Evolutionary conservation across 1,140 invertebrate species (phyloP).

Genomic region (Adelges cooleyi): DNA sequence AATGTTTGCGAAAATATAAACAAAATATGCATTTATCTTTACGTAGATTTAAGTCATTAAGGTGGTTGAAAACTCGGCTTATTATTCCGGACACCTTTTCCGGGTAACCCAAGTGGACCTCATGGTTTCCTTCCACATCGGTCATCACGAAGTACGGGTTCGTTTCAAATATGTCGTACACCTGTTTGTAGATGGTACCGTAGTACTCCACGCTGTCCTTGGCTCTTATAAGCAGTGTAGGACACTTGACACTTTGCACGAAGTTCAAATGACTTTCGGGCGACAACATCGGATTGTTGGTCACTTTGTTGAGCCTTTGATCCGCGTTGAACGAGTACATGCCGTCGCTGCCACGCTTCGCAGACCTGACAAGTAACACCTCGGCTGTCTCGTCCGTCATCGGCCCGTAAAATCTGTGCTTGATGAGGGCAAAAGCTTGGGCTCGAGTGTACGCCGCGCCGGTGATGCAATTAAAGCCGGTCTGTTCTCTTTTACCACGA

Average conservation of each 20-base stretch:
- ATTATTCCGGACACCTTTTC: constrained; percentile 41
- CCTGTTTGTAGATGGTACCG: constrained; percentile 3
- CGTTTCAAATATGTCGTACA: constrained; percentile 33
- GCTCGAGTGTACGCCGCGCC: constrained; percentile 41
- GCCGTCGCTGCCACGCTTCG: constrained; percentile 38
- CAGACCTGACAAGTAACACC: constrained; percentile 57
- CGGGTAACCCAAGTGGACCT: constrained; percentile 50
- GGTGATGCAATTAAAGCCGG: too few species aligned
- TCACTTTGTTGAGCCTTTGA: constrained; percentile 35
- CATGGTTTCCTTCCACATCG: constrained; percentile 50
- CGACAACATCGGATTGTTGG: constrained; percentile 30
- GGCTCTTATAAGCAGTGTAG: constrained; percentile 36
- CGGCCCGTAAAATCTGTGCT: constrained; percentile 43
- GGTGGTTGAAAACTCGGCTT: constrained; percentile 38
- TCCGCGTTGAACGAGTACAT: constrained; percentile 38
- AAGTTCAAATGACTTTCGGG: constrained; percentile 31
- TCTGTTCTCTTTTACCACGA: too few species aligned
- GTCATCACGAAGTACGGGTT: constrained; percentile 36
- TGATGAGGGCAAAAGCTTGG: constrained; percentile 52
- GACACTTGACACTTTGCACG: constrained; percentile 31
- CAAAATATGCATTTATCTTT: too few species aligned
- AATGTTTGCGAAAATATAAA: too few species aligned
- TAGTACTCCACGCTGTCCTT: constrained; percentile 20
- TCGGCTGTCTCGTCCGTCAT: constrained; percentile 51
- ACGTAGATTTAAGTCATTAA: too few species aligned